Base-by-base conservation (phyloP, 2,888 invertebrate species). In the Perizoma flavofasciatum region DNA sequence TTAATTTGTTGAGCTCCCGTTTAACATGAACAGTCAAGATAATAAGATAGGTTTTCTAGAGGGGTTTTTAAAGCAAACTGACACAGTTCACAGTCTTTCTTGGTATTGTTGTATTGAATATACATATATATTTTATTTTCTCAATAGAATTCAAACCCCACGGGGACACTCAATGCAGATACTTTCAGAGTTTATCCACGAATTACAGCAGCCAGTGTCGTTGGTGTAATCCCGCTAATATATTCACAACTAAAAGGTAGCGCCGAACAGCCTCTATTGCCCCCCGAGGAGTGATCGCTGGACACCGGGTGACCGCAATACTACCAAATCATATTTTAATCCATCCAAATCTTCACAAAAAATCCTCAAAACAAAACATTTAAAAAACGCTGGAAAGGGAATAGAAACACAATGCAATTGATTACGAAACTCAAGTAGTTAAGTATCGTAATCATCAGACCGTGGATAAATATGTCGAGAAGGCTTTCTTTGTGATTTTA, bases 221-320 rank as follows among this genome's bases (percentile, higher is more conserved):
- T 73, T 71, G 65, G 61, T 66, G 77, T 89, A 87, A 89, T 87
- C 85, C 83, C 67, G 70, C 76, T 88, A 90, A 91, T 88, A 79
- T 91, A 91, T 91, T 85, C 91, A 81, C 78, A 89, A 90, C 90
- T 88, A 89, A 91, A 89, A 89, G 90, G 88, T 79, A 82, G 73
- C 74, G 73, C 67, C 64, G 60, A 59, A 57, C 67, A 63, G 69
- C 55, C 66, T 67, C 65, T 77, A 88, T 85, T 62, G 79, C 72
- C 69, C 89, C 85, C 88, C 43, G 66, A 76, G 83, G 89, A 75
- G 71, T 82, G 63, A 86, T 88, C 78, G 72, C 69, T 66, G 84
- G 84, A 79, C 85, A 72, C 63, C 80, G 81, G 83, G 86, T 86
- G 88, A 81, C 83, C 84, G 73, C 75, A 64, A 70, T 63, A 65